Evolutionary conservation across 2,113 vertebrate species (phyloP).

Genomic region (Pseudopodoces humilis): DNA sequence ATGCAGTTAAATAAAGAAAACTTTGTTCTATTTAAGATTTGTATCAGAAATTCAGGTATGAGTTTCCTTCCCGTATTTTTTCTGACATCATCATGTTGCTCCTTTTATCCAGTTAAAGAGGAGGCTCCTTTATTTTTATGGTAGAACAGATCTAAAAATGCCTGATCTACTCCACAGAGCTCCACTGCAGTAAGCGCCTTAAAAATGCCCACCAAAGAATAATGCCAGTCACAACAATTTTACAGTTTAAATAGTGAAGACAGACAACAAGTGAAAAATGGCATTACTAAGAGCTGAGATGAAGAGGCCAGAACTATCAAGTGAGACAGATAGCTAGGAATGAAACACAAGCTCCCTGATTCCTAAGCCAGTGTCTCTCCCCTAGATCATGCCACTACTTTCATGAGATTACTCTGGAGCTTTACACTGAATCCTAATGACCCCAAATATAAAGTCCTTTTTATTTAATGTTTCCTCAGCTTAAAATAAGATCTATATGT

Average conservation of each 20-base stretch:
- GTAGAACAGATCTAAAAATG: neutral
- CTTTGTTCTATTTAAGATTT: neutral
- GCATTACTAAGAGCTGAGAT: neutral
- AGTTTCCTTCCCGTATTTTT: neutral
- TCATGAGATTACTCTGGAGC: slow-evolving; percentile 15
- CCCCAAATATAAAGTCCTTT: slow-evolving; percentile 2
- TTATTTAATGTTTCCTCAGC: slow-evolving; percentile 8
- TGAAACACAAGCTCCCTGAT: neutral
- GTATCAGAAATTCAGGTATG: neutral
- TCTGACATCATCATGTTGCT: neutral
- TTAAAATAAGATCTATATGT: neutral
- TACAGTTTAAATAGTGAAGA: neutral
- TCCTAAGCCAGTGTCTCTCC: neutral
- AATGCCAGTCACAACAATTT: neutral
- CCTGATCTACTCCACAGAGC: neutral
- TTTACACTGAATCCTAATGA: slow-evolving; percentile 23
- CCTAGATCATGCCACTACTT: neutral
- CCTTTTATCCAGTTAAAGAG: neutral
- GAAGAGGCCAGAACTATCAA: neutral
- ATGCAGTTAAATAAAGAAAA: neutral
- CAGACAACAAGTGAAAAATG: neutral
- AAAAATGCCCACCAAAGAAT: neutral
- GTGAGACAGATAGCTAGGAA: neutral
- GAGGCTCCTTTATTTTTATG: neutral
- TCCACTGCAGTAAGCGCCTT: neutral